Base-by-base conservation (phyloP, 2,113 vertebrate species). In the Calyptomena viridis region DNA sequence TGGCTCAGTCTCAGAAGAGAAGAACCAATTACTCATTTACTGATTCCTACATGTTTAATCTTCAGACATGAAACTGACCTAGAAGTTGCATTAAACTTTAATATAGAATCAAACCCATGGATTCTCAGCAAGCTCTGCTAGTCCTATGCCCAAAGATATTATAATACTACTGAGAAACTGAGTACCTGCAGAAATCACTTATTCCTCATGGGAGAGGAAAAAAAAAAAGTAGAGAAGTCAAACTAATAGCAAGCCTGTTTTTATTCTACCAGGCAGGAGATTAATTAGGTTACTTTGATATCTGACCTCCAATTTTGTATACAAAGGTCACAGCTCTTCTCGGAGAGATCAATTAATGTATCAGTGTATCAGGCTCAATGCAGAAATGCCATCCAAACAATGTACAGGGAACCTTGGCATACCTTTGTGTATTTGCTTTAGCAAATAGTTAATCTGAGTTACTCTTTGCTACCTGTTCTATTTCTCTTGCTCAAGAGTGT, bases 401-500 rank as follows among this genome's bases (percentile, higher is more conserved):
- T 5, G 18, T 39, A 39, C 23, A 47, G 52, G 75, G 30, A 81
- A 77, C 40, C 23, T 78, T 78, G 67, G 47, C 4, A 0, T 71
- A 53, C 35, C 59, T 62, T 62, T 87, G 58, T 67, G 17, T 94
- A 60, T 95, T 97, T 94, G 66, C 35, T 63, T 47, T 75, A 84
- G 69, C 74, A 95, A 77, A 84, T 84, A 80, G 74, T 94, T 88
- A 85, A 93, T 92, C 83, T 87, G 55, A 27, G 59, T 80, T 84
- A 55, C 28, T 62, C n/a, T 79, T 94, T 88, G 35, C 56, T 87
- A 37, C 66, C 78, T 83, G 60, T 79, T 91, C 44, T 42, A 35
- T 76, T 84, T 88, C 50, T 93, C 73, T 94, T 94, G 80, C 94
- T 88, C 78, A 91, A 95, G 75, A 94, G 59, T 3, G 3, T 89